A percentile compares a stretch with the other conserved stretches of the same genome.
Conservation (phyloP, 2,888 invertebrate species). For the Drosophila prostipennis region DNA sequence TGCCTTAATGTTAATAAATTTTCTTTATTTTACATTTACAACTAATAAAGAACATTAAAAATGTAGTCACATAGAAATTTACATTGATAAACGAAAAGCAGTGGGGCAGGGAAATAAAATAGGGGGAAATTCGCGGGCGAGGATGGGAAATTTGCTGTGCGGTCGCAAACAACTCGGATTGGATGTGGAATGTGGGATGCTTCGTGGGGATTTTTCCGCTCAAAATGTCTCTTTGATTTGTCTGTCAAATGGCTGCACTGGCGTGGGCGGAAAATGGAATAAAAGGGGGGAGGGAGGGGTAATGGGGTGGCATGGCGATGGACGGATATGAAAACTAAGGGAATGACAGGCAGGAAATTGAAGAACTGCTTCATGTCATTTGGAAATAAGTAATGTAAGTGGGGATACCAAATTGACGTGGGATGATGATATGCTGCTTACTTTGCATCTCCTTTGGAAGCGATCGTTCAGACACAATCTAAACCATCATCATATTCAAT, state of each 20-base stretch:
- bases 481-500: no score
- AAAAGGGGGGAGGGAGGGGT: neutral
- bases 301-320: neutral
- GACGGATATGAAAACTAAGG: slow-evolving; percentile 32
- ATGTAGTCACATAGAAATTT: slow-evolving; percentile 4
- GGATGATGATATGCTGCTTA: neutral
- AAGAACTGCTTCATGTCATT: slow-evolving; percentile 31
- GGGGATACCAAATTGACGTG: neutral
- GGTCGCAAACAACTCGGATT: slow-evolving; percentile 22
- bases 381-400: slow-evolving; percentile 37
- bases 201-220: slow-evolving; percentile 32
- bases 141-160: slow-evolving; percentile 16
- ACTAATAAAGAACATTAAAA: neutral
- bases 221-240: slow-evolving; percentile 48
- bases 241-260: slow-evolving; percentile 28
- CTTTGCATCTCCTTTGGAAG: neutral
- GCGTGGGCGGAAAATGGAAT: neutral
- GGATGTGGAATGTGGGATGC: slow-evolving; percentile 38
- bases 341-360: slow-evolving; percentile 39
- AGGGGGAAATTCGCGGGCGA: slow-evolving; percentile 2
- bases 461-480: no score
- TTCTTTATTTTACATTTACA: neutral
- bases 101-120: slow-evolving; percentile 8
- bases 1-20: neutral
- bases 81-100: neutral